Evolutionary conservation across 2,888 invertebrate species (phyloP).

Genomic region (Abrostola tripartita): DNA sequence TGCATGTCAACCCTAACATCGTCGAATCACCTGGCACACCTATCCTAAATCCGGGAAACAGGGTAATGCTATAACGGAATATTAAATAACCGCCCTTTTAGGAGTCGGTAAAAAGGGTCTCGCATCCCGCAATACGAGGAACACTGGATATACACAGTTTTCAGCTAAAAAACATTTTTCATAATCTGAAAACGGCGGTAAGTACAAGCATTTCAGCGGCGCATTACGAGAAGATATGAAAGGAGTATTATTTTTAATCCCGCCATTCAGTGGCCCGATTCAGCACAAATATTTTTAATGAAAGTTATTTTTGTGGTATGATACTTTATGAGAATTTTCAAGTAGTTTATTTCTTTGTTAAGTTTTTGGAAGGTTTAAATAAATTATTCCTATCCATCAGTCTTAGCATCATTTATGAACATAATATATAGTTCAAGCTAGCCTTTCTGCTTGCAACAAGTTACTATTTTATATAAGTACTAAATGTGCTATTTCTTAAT

Average conservation of each 20-base stretch:
- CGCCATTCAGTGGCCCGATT: slow-evolving; percentile 56
- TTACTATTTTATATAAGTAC: too few relatives aligned
- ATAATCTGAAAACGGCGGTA: slow-evolving; percentile 64
- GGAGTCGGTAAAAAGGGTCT: slow-evolving; percentile 28
- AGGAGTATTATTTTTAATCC: slow-evolving; percentile 65
- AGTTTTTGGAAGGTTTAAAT: background rate
- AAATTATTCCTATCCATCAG: background rate
- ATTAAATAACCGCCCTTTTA: slow-evolving; percentile 18
- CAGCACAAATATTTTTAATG: slow-evolving; percentile 52
- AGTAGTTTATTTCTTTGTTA: background rate
- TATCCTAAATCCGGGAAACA: slow-evolving; percentile 35
- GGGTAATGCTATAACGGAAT: slow-evolving; percentile 38
- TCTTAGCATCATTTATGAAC: too few relatives aligned
- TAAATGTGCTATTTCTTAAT: too few relatives aligned
- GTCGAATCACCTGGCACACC: slow-evolving; percentile 10
- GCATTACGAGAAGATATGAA: slow-evolving; percentile 60
- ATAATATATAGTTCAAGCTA: too few relatives aligned
- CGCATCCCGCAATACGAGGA: slow-evolving; percentile 29
- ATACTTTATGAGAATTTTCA: slow-evolving; percentile 23
- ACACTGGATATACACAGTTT: slow-evolving; percentile 49
- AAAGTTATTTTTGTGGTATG: slow-evolving; percentile 51
- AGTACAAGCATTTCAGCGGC: slow-evolving; percentile 56
- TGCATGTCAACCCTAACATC: slow-evolving; percentile 14
- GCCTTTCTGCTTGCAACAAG: too few relatives aligned
- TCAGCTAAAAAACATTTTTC: slow-evolving; percentile 64